A percentile compares a stretch with the other conserved stretches of the same genome.
phyloP scores from a whole-genome alignment of 2,113 vertebrate species.

The Bagarius yarrelli region DNA sequence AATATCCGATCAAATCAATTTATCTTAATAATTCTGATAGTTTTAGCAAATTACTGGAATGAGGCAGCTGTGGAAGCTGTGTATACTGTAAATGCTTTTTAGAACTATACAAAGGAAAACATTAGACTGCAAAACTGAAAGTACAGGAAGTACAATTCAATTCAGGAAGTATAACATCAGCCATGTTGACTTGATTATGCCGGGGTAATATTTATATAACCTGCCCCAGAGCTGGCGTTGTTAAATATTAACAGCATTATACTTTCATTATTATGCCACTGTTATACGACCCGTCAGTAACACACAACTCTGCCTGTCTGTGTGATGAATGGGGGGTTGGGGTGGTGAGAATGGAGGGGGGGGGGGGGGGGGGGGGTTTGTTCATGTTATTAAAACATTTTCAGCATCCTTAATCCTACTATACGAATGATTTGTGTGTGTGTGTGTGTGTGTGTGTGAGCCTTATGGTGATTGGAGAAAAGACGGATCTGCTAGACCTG shows the following conservation, averaged over 20 bases:
- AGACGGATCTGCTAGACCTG: slow-evolving; percentile 54
- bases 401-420: slow-evolving; percentile 62
- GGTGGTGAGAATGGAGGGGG: too few species aligned
- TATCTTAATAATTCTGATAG: too few species aligned
- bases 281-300: background rate
- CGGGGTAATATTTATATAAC: background rate
- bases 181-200: background rate
- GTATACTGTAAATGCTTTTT: background rate
- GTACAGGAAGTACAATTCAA: too few species aligned
- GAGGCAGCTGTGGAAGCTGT: background rate
- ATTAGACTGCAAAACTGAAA: background rate
- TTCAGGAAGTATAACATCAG: too few species aligned
- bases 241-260: slow-evolving; percentile 6
- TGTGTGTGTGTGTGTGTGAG: slow-evolving; percentile 55
- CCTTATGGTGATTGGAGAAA: slow-evolving; percentile 59
- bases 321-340: slow-evolving; percentile 49
- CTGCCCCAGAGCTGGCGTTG: background rate
- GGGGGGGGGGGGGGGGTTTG: too few species aligned
- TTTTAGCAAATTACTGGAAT: background rate
- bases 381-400: slow-evolving; percentile 63
- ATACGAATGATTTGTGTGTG: slow-evolving; percentile 59
- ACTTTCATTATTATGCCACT: background rate
- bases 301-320: slow-evolving; percentile 41
- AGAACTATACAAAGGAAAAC: background rate
- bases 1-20: background rate